These are phyloP conservation scores for Enteromius afrohamiltoni DNA, from an alignment of 2,797 vertebrate genomes.

Conservation along the genomic window DNA sequence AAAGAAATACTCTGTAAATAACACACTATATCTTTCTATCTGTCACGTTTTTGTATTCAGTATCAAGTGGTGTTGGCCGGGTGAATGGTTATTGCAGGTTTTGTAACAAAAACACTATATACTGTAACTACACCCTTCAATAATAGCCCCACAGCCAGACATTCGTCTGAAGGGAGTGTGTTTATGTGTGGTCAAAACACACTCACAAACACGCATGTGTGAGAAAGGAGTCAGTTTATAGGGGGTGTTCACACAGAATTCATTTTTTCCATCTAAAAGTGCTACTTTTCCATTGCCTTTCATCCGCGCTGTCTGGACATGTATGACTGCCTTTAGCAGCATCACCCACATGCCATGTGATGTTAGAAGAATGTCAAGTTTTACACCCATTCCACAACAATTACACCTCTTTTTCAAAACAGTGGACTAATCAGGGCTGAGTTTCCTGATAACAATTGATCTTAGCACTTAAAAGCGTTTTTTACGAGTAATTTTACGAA, in stretches of 20 bases:
- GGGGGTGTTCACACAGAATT: not conserved
- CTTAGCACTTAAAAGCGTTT: too few species aligned
- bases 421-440: not conserved
- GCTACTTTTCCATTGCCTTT: not conserved
- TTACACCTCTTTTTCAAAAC: not conserved
- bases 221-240: not conserved
- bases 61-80: not conserved
- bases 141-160: not conserved
- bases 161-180: conserved; percentile 1
- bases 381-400: too few species aligned
- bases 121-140: not conserved
- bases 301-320: not conserved
- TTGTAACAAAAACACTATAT: not conserved
- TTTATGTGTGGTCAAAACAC: conserved; percentile 2
- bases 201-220: not conserved
- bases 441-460: too few species aligned
- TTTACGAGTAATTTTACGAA: too few species aligned
- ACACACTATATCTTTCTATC: not conserved
- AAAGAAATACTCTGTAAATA: not conserved
- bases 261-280: not conserved
- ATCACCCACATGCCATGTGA: not conserved
- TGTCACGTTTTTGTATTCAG: not conserved
- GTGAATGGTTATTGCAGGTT: conserved; percentile 19
- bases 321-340: not conserved
- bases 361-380: not conserved